These are phyloP conservation scores for Recurvirostra avosetta DNA, from an alignment of 2,113 vertebrate species.

Conservation along the genomic window DNA sequence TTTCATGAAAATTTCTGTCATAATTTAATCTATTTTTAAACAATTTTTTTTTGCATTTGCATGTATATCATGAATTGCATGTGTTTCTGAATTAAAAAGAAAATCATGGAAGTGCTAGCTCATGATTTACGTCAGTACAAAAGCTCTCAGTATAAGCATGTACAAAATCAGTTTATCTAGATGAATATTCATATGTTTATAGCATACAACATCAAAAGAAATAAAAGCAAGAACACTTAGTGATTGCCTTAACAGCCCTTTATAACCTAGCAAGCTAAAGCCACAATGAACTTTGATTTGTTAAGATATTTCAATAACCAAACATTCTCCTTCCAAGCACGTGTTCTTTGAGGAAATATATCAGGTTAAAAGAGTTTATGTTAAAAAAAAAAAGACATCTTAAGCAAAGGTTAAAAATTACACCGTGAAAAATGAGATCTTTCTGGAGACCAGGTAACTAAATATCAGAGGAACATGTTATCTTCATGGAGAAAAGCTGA, in stretches of 20 bases:
- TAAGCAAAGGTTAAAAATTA: conserved; percentile 52
- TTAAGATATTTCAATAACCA: not conserved
- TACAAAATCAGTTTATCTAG: not conserved
- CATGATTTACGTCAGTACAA: not conserved
- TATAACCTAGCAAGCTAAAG: not conserved
- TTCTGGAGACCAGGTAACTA: conserved; percentile 46
- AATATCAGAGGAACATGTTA: conserved; percentile 36
- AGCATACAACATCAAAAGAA: not conserved
- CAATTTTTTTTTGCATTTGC: not conserved
- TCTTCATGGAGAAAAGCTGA: conserved; percentile 45
- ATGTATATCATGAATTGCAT: not conserved
- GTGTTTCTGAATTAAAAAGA: not conserved
- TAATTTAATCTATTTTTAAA: not conserved
- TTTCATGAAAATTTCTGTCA: not conserved
- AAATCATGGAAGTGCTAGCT: not conserved
- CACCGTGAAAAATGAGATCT: conserved; percentile 37
- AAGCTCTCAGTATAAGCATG: not conserved
- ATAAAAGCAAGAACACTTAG: not conserved
- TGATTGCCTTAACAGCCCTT: not conserved
- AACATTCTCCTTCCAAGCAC: not conserved
- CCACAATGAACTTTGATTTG: not conserved
- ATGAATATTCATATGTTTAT: conserved; percentile 8
- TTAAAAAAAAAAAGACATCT: not conserved
- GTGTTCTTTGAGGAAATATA: not conserved
- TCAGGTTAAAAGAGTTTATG: conserved; percentile 11